These are phyloP conservation scores for Psilopsiagon aurifrons DNA, from an alignment of 2,113 vertebrate genomes.

Conservation along the genomic window DNA sequence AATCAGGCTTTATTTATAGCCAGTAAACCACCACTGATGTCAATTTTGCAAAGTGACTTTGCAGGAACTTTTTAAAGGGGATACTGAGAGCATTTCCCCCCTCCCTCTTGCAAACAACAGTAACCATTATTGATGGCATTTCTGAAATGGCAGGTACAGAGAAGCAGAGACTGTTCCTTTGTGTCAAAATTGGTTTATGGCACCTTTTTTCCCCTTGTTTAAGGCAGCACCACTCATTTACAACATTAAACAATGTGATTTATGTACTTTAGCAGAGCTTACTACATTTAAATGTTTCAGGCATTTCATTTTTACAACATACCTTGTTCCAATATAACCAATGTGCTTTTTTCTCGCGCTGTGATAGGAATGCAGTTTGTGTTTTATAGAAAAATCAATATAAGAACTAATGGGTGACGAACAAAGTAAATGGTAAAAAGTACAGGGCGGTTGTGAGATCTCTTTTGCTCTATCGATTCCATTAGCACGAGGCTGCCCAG, in stretches of 20 bases:
- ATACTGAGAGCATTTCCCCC: conserved; percentile 34
- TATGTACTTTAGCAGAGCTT: conserved; percentile 73
- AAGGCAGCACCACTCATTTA: conserved; percentile 75
- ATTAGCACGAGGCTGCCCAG: conserved; percentile 9
- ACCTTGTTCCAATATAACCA: conserved; percentile 79
- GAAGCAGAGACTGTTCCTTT: conserved; percentile 63
- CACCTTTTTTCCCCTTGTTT: conserved; percentile 70
- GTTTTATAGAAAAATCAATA: conserved; percentile 81
- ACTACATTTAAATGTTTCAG: conserved; percentile 78
- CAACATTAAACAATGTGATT: conserved; percentile 76
- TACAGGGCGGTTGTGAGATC: conserved; percentile 8
- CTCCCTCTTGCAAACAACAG: conserved; percentile 62
- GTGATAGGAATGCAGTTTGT: conserved; percentile 61
- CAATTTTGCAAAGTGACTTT: conserved; percentile 78
- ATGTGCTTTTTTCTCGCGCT: conserved; percentile 64
- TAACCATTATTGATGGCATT: conserved; percentile 76
- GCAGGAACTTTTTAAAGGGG: conserved; percentile 75
- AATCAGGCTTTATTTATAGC: conserved; percentile 76
- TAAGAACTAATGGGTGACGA: conserved; percentile 76
- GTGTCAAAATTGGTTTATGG: conserved; percentile 76
- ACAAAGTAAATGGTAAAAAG: conserved; percentile 64
- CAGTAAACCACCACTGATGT: neutral
- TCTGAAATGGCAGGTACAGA: conserved; percentile 59
- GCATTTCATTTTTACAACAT: conserved; percentile 76
- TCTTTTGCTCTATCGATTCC: conserved; percentile 46